phyloP scores from a whole-genome alignment of 2,797 vertebrate species.

The Myotis vivesi region DNA sequence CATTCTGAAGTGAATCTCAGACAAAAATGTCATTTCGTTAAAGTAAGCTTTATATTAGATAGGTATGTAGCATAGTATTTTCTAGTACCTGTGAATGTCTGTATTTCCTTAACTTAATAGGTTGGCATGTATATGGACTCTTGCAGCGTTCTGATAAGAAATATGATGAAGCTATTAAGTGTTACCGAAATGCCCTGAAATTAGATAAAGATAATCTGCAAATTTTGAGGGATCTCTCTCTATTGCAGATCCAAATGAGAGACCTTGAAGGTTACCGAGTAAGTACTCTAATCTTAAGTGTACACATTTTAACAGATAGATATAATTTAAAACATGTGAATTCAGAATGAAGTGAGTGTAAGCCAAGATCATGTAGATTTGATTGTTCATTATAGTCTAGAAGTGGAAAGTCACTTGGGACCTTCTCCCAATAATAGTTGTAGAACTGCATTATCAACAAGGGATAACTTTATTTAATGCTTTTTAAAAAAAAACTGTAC shows the following conservation, averaged over 20 bases:
- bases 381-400: background rate
- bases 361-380: background rate
- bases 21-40: background rate
- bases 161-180: conserved; percentile 88
- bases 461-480: background rate
- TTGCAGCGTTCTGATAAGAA: conserved; percentile 88
- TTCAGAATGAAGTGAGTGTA: conserved; percentile 19
- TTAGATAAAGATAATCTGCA: conserved; percentile 88
- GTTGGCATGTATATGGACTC: conserved; percentile 88
- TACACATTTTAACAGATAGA: background rate
- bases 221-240: conserved; percentile 86
- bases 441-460: background rate
- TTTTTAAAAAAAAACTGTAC: background rate
- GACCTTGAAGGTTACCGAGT: conserved; percentile 88
- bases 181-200: conserved; percentile 88
- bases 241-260: conserved; percentile 88
- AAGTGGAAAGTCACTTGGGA: background rate
- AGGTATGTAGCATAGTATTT: background rate
- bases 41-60: conserved; percentile 3
- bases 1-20: conserved; percentile 51
- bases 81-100: conserved; percentile 20
- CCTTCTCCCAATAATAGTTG: background rate
- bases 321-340: background rate
- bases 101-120: conserved; percentile 83
- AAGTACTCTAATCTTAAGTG: conserved; percentile 76